Evolutionary conservation across 1,140 invertebrate genomes (phyloP).

Genomic region (roundworm (Caenorhabditis elegans)): DNA sequence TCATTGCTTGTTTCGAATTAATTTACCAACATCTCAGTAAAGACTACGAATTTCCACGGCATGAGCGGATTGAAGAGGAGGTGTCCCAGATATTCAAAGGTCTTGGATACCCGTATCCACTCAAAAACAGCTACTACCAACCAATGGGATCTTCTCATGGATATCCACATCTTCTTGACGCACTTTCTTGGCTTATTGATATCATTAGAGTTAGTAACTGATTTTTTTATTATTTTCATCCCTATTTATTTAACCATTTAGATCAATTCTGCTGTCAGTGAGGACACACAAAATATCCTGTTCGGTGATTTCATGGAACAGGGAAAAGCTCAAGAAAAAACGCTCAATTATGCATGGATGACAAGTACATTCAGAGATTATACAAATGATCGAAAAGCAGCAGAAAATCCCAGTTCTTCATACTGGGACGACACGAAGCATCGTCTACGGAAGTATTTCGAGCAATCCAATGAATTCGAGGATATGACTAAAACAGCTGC

Average conservation of each 20-base stretch:
- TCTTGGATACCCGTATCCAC: neutral
- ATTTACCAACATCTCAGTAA: slow-evolving; percentile 12
- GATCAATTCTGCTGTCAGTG: neutral
- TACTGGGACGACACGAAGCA: neutral
- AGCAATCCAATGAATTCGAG: neutral
- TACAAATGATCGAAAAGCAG: neutral
- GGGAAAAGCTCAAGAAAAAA: neutral
- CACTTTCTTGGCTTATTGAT: neutral
- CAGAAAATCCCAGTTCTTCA: neutral
- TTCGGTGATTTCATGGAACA: neutral
- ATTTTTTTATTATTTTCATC: no score
- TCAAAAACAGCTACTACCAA: neutral
- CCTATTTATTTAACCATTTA: no score
- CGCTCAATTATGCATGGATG: neutral
- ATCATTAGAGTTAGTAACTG: neutral
- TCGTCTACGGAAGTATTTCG: neutral
- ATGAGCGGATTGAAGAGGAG: neutral
- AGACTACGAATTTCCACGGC: neutral
- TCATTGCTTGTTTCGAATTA: neutral
- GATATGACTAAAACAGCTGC: neutral
- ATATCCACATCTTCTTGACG: neutral
- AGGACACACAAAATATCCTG: neutral
- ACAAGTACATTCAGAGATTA: neutral
- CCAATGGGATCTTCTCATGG: neutral
- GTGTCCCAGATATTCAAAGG: neutral